Percentiles rank a stretch among this genome's conserved stretches.
Evolutionary conservation across 2,888 invertebrate genomes (phyloP).

Genomic region (Eupithecia inturbata): DNA sequence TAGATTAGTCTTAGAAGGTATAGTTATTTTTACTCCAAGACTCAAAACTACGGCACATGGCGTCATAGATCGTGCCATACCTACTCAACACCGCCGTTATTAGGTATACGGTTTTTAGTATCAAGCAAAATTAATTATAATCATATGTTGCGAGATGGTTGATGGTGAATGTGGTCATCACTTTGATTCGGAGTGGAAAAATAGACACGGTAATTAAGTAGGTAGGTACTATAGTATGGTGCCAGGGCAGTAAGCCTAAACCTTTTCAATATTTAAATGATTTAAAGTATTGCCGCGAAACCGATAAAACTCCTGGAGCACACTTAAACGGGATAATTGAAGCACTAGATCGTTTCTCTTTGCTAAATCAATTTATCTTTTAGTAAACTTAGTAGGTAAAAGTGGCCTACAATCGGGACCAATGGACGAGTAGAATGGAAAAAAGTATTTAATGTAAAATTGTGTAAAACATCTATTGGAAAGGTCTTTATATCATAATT

Average conservation of each 20-base stretch:
- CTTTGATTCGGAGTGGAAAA: slow-evolving; percentile 31
- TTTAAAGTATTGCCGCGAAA: neutral
- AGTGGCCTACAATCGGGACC: neutral
- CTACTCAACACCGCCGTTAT: slow-evolving; percentile 62
- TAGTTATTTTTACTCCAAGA: slow-evolving; percentile 45
- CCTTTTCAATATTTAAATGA: neutral
- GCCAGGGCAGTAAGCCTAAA: neutral
- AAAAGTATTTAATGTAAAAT: no score
- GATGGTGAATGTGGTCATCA: slow-evolving; percentile 34
- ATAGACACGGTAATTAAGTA: slow-evolving; percentile 16
- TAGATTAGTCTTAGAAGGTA: no score
- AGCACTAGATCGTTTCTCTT: neutral
- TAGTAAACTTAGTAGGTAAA: neutral
- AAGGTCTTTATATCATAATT: no score
- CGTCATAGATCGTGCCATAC: slow-evolving; percentile 62
- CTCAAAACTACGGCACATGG: slow-evolving; percentile 48
- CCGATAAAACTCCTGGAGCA: neutral
- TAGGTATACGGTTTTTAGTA: slow-evolving; percentile 58
- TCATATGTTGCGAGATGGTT: slow-evolving; percentile 54
- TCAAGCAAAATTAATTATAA: slow-evolving; percentile 70
- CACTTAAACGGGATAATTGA: neutral
- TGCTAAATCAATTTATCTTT: neutral
- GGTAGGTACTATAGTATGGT: neutral
- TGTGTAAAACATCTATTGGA: no score
- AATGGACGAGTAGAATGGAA: neutral